phyloP scores from a whole-genome alignment of 2,888 invertebrate species.

The Xestoiulus laeticollis region DNA sequence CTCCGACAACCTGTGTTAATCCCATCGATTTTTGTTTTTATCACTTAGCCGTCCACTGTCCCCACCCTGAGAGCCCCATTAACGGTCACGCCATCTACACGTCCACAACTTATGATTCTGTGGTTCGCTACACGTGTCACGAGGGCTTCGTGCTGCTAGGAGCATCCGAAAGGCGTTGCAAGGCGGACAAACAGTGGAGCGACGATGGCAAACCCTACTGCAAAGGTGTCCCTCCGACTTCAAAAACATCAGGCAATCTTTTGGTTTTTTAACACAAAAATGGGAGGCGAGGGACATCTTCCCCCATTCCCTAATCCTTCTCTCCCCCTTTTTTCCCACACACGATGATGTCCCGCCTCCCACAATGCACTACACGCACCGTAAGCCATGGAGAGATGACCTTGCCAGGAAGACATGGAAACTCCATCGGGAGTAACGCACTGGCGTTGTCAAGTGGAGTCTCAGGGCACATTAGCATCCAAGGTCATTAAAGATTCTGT shows the following conservation, averaged over 20 bases:
- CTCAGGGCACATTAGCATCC: no score
- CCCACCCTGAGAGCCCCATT: slow-evolving; percentile 87
- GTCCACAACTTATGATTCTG: slow-evolving; percentile 92
- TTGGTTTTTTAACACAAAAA: slow-evolving; percentile 50
- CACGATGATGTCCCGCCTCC: not conserved
- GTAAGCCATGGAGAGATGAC: not conserved
- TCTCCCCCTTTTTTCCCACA: not conserved
- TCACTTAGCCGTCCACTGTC: slow-evolving; percentile 90
- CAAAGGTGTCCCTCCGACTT: slow-evolving; percentile 74
- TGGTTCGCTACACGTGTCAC: slow-evolving; percentile 94
- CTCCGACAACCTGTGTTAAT: not conserved
- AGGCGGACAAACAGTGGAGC: slow-evolving; percentile 94
- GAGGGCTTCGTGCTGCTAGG: slow-evolving; percentile 93
- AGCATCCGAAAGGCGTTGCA: slow-evolving; percentile 88
- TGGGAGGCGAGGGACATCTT: not conserved
- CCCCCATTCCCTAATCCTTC: not conserved
- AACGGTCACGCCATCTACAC: slow-evolving; percentile 94
- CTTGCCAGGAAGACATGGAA: not conserved
- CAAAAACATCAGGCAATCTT: slow-evolving; percentile 50
- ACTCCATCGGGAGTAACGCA: no score
- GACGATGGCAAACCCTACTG: slow-evolving; percentile 85
- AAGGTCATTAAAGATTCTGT: no score
- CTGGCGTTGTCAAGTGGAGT: no score
- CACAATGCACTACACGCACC: not conserved
- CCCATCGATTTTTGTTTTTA: slow-evolving; percentile 60